phyloP scores from a whole-genome alignment of 2,888 invertebrate species.

The Raillietiella orientalis region DNA sequence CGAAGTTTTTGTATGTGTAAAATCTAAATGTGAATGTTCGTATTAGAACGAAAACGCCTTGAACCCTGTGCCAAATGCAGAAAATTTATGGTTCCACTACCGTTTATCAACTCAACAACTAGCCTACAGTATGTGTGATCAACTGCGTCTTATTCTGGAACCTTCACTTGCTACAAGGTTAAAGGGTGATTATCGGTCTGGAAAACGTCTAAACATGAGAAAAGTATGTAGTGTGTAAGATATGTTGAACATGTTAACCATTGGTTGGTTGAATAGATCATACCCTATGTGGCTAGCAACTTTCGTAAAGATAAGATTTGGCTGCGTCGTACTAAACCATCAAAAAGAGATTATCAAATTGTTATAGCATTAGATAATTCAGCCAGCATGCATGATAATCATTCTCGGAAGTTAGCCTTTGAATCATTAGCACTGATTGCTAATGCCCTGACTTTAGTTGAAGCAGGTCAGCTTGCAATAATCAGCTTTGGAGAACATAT shows the following conservation, averaged over 20 bases:
- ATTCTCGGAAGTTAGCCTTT: constrained; percentile 41
- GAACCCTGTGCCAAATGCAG: no score
- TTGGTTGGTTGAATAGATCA: constrained; percentile 21
- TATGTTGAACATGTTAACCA: not conserved
- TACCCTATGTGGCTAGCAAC: constrained; percentile 94
- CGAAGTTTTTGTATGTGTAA: no score
- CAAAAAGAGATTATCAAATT: constrained; percentile 81
- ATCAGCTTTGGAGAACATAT: constrained; percentile 64
- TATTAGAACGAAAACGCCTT: no score
- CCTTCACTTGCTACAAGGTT: constrained; percentile 72
- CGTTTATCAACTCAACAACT: constrained; percentile 14
- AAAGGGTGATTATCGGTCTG: constrained; percentile 83
- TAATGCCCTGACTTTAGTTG: constrained; percentile 57
- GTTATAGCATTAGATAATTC: constrained; percentile 91
- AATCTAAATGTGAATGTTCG: no score
- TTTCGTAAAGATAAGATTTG: constrained; percentile 98
- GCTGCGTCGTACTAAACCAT: constrained; percentile 77
- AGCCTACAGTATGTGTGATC: constrained; percentile 64
- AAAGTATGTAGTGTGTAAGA: constrained; percentile 16
- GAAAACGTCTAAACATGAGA: constrained; percentile 89
- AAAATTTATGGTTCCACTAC: no score
- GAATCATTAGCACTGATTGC: constrained; percentile 72
- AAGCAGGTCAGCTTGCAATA: constrained; percentile 71
- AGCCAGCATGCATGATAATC: constrained; percentile 22
- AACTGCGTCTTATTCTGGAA: constrained; percentile 68